Conservation (phyloP, 2,113 vertebrate species). For the Gymnogyps californianus region DNA sequence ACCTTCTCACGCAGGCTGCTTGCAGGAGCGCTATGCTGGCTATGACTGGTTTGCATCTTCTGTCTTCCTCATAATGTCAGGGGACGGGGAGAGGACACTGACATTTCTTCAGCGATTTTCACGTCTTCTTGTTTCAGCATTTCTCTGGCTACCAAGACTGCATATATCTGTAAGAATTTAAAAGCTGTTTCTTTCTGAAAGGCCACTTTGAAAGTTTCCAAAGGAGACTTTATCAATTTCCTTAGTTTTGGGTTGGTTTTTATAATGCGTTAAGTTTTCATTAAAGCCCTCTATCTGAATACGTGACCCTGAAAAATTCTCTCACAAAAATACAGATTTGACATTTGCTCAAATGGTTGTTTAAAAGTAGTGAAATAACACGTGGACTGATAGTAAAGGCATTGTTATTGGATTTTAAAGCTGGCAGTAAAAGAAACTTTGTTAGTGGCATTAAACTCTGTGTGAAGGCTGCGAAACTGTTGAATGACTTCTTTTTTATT, state of each 20-base stretch:
- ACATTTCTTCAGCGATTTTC: slow-evolving; percentile 81
- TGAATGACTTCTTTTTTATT: not conserved
- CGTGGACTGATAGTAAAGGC: not conserved
- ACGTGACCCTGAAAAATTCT: not conserved
- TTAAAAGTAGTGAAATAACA: not conserved
- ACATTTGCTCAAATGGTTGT: not conserved
- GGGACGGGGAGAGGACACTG: slow-evolving; percentile 79
- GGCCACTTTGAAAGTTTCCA: not conserved
- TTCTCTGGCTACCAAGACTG: slow-evolving; percentile 87
- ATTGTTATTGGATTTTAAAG: slow-evolving; percentile 22
- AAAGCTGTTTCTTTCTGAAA: slow-evolving; percentile 10
- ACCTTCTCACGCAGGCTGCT: slow-evolving; percentile 73
- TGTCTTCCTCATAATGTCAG: slow-evolving; percentile 87
- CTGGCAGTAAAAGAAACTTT: not conserved
- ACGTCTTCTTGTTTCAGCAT: slow-evolving; percentile 84
- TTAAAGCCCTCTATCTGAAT: not conserved
- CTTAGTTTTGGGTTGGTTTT: not conserved
- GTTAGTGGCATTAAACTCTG: not conserved
- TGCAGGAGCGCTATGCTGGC: slow-evolving; percentile 74
- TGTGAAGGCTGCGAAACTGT: not conserved
- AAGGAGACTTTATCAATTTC: not conserved
- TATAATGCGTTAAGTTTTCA: not conserved
- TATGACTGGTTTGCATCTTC: slow-evolving; percentile 92
- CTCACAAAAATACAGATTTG: not conserved
- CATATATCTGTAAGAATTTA: slow-evolving; percentile 84